Conservation (phyloP, 2,113 vertebrate genomes). For the Syrmaticus mikado region DNA sequence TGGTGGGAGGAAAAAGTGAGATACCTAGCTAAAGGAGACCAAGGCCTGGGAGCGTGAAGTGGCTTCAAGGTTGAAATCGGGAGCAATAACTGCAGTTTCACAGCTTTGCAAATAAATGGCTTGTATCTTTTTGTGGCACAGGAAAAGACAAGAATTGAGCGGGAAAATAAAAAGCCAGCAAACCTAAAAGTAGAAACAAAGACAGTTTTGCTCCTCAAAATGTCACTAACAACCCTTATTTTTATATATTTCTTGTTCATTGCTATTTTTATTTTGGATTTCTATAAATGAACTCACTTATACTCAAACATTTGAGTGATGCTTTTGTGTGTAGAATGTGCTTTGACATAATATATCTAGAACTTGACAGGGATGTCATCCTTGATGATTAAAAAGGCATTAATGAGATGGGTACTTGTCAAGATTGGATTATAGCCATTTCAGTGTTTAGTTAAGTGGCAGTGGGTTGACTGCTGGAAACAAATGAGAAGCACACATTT, state of each 20-base stretch:
- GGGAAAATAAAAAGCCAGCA: neutral
- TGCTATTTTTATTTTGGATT: slow-evolving; percentile 43
- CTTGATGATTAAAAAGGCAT: slow-evolving; percentile 76
- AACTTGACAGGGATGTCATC: slow-evolving; percentile 67
- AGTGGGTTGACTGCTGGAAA: slow-evolving; percentile 36
- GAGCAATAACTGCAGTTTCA: neutral
- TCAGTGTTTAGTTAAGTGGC: slow-evolving; percentile 38
- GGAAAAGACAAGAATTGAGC: neutral
- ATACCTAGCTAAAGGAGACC: neutral
- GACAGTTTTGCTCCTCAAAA: accelerated
- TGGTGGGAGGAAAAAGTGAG: neutral
- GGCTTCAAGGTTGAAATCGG: no score
- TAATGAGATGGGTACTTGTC: slow-evolving; percentile 76
- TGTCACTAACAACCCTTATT: neutral
- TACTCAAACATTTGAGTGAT: neutral
- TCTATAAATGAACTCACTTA: slow-evolving; percentile 51
- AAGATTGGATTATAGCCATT: slow-evolving; percentile 59
- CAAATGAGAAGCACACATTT: slow-evolving; percentile 1
- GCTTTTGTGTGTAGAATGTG: slow-evolving; percentile 55
- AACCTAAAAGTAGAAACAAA: neutral
- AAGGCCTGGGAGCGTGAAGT: no score
- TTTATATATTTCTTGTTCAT: neutral
- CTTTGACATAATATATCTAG: slow-evolving; percentile 72
- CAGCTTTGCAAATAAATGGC: neutral
- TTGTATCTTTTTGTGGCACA: neutral